A percentile compares a stretch with the other conserved stretches of the same genome.
Conservation (phyloP, 2,113 vertebrate genomes). For the Mus musculus region DNA sequence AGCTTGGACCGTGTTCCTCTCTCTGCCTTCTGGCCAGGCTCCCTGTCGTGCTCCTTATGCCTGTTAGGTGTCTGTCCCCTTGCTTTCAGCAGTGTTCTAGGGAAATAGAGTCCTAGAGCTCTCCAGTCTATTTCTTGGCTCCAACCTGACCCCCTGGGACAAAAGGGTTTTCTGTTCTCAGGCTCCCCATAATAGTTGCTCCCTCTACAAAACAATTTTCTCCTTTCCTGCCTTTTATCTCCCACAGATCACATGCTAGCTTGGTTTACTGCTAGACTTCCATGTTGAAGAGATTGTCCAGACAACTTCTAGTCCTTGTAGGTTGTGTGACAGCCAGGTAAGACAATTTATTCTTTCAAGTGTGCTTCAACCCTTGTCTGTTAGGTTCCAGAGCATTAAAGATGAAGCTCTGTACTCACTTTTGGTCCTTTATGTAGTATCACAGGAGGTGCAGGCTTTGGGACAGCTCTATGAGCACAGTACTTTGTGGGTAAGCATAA, state of each 20-base stretch:
- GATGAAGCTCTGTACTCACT: slow-evolving; percentile 2
- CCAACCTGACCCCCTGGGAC: neutral
- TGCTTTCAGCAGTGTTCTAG: neutral
- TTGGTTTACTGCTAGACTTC: neutral
- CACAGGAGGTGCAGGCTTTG: neutral
- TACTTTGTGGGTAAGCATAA: neutral
- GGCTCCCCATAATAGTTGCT: neutral
- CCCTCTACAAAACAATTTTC: neutral
- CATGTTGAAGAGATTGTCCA: neutral
- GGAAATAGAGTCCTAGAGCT: neutral
- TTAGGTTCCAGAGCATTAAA: neutral
- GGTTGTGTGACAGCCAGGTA: neutral
- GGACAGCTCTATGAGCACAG: neutral
- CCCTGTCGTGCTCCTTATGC: neutral
- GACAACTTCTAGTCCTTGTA: neutral
- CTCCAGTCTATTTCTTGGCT: neutral
- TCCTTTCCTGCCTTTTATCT: neutral
- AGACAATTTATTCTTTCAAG: neutral
- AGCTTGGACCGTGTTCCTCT: neutral
- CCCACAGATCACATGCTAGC: neutral
- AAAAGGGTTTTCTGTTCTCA: neutral
- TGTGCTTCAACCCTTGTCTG: neutral
- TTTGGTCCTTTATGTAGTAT: neutral
- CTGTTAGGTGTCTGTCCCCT: neutral
- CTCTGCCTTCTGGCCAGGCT: neutral